Base-by-base conservation (phyloP, 2,113 vertebrate genomes). In the Anser brachyrhynchus region DNA sequence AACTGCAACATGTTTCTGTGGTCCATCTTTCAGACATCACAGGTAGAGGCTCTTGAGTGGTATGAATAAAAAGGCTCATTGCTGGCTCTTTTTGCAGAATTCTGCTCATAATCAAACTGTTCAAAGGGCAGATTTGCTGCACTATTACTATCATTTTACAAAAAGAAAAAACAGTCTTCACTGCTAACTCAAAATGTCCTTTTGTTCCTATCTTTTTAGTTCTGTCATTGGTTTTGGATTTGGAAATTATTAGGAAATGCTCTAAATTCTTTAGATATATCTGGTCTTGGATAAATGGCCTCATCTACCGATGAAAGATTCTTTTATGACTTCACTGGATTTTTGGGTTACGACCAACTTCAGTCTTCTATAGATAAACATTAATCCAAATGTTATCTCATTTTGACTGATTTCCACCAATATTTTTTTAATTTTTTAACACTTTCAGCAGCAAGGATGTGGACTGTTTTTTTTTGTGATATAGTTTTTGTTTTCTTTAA, bases 221-320 rank as follows among this genome's bases (percentile, higher is more conserved):
- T 94, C 75, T 74, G 0, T 74, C 49, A 37, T 83, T 94, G 37
- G n/a, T 71, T 95, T 76, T 93, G 12, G 86, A 61, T 93, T 94
- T 35, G 51, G 35, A 19, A 93, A 43, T 55, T 92, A 74, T 62
- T 92, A 94, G 81, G 77, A 95, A 94, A 96, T 96, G 69, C 89
- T 94, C 93, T 82, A 85, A 92, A 93, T 97, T 94, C 74, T 89
- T 89, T 91, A 89, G 81, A 70, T 95, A 73, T 74, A 92, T 95
- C 81, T 97, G 92, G 77, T 78, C 23, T 49, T 70, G 59, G 41
- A 89, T 85, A 92, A 91, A 91, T 89, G 84, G 62, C 46, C 70
- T 94, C 83, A 83, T 94, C 73, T 82, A 72, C 66, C 79, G 70
- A 66, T 93, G 84, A 93, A 95, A 82, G 87, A 86, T 44, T 95